Evolutionary conservation across 2,888 invertebrate genomes (phyloP).

Genomic region (Rhamnusium bicolor): DNA sequence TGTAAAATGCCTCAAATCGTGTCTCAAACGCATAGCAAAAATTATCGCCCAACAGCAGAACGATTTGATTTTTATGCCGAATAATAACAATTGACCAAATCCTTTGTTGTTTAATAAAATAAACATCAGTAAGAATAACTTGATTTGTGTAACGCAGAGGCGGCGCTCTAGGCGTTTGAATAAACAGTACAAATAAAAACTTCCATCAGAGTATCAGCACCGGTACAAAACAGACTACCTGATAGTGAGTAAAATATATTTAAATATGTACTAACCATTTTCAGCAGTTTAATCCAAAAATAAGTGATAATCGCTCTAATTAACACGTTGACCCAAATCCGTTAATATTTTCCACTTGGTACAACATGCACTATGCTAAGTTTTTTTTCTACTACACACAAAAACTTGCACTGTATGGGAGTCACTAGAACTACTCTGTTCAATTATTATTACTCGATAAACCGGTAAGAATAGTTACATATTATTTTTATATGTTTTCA

Average conservation of each 20-base stretch:
- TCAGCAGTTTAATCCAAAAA: background rate
- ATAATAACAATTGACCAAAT: conserved; percentile 18
- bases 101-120: conserved; percentile 39
- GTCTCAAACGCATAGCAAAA: background rate
- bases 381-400: background rate
- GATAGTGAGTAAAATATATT: background rate
- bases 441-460: background rate
- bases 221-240: too few species aligned
- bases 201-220: background rate
- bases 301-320: background rate
- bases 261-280: conserved; percentile 10
- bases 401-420: background rate
- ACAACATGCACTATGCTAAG: background rate
- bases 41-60: background rate
- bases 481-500: background rate
- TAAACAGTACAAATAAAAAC: background rate
- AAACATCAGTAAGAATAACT: background rate
- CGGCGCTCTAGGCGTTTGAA: background rate
- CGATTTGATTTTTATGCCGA: background rate
- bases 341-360: background rate
- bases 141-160: background rate
- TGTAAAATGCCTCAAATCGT: background rate
- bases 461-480: background rate
- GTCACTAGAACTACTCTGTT: background rate
- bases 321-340: background rate